These are phyloP conservation scores for Decapterus maruadsi DNA, from an alignment of 2,797 vertebrate species.

Conservation along the genomic window DNA sequence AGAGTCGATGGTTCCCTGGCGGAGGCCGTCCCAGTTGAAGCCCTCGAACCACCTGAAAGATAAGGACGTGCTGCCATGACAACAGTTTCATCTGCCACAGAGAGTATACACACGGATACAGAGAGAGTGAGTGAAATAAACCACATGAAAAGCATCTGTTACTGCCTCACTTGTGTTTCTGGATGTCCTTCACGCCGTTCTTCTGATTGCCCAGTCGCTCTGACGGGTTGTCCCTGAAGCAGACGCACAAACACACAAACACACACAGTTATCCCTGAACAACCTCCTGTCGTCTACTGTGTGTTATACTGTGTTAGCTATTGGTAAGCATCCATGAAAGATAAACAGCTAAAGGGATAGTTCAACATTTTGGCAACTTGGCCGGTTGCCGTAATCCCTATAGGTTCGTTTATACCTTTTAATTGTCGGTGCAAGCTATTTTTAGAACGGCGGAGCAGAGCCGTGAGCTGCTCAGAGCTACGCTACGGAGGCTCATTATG, in stretches of 20 bases:
- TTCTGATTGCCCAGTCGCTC: slow-evolving; percentile 82
- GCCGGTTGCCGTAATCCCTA: too few species aligned
- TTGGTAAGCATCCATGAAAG: too few species aligned
- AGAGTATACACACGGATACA: neutral
- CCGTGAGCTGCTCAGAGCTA: too few species aligned
- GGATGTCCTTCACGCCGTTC: slow-evolving; percentile 80
- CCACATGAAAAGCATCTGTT: neutral
- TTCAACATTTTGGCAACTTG: too few species aligned
- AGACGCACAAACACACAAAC: neutral
- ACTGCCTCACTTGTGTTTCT: slow-evolving; percentile 81
- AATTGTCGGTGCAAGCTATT: too few species aligned
- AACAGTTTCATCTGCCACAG: neutral
- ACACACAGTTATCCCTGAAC: neutral
- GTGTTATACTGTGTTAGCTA: too few species aligned
- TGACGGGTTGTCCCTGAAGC: slow-evolving; percentile 78
- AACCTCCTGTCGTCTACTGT: accelerated
- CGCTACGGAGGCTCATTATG: too few species aligned
- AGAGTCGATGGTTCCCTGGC: slow-evolving; percentile 70
- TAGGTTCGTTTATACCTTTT: too few species aligned
- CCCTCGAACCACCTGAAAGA: slow-evolving; percentile 80
- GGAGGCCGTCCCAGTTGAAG: slow-evolving; percentile 82
- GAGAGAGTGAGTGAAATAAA: neutral
- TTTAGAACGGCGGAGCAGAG: too few species aligned
- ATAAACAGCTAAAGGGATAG: too few species aligned
- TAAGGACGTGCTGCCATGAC: slow-evolving; percentile 44